These are phyloP conservation scores for Hepsetus odoe DNA, from an alignment of 2,113 vertebrate species.

Conservation along the genomic window DNA sequence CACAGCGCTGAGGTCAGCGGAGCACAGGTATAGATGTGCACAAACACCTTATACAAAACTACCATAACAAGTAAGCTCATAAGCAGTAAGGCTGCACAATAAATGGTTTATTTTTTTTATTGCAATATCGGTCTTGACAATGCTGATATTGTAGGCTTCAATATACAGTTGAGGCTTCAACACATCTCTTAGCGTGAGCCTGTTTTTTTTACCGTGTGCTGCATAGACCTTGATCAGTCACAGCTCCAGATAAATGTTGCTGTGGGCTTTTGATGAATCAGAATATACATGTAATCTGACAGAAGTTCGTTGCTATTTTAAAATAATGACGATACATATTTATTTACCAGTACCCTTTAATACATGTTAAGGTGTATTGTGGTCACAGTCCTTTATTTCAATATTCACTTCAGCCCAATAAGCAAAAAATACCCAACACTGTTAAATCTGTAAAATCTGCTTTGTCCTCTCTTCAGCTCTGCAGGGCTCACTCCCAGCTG, in stretches of 20 bases:
- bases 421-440: background rate
- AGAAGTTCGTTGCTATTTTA: no score
- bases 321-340: no score
- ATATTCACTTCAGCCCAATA: background rate
- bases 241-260: no score
- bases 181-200: no score
- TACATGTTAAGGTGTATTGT: no score
- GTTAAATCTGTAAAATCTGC: background rate
- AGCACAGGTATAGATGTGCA: slow-evolving; percentile 79
- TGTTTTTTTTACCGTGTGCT: no score
- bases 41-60: background rate
- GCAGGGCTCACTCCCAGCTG: slow-evolving; percentile 91
- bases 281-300: no score
- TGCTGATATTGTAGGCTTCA: background rate
- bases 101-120: background rate
- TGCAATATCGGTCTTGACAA: background rate
- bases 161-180: no score
- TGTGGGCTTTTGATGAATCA: no score
- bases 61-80: background rate
- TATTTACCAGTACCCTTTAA: no score
- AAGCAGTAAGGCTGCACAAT: background rate
- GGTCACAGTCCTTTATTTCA: no score
- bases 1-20: slow-evolving; percentile 86
- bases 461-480: slow-evolving; percentile 77
- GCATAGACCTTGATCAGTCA: no score